Conservation (phyloP, 2,888 invertebrate genomes). For the Melanotus villosus region DNA sequence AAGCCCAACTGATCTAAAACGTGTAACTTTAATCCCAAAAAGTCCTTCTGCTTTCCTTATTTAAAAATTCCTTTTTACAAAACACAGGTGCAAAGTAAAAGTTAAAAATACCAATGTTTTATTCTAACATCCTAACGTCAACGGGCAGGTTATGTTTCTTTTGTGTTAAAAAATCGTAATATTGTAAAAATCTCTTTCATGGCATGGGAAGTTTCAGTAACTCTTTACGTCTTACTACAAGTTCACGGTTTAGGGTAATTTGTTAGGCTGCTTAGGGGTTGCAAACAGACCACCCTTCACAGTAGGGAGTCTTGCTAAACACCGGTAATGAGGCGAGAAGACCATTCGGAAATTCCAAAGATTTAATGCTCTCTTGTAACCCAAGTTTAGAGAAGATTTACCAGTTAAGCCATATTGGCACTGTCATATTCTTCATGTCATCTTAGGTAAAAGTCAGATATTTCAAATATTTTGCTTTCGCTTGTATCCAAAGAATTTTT, state of each 20-base stretch:
- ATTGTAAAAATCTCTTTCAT: neutral
- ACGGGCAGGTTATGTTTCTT: too few relatives aligned
- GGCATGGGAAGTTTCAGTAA: conserved; percentile 26
- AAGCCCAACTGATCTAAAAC: too few relatives aligned
- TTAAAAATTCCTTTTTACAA: too few relatives aligned
- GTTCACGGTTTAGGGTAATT: conserved; percentile 57
- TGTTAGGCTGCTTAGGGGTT: conserved; percentile 56
- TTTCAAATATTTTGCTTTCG: neutral
- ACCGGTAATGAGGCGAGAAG: conserved; percentile 55
- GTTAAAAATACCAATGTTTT: too few relatives aligned
- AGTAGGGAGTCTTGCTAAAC: conserved; percentile 58
- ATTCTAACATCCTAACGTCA: too few relatives aligned
- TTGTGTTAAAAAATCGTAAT: too few relatives aligned
- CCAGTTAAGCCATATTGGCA: conserved; percentile 32
- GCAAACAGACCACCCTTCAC: conserved; percentile 64
- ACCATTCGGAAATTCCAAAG: conserved; percentile 50
- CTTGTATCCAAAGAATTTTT: too few relatives aligned
- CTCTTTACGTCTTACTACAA: conserved; percentile 29
- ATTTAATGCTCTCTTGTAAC: conserved; percentile 29
- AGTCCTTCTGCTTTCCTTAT: too few relatives aligned
- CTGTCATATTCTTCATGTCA: conserved; percentile 28
- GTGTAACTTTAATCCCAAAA: too few relatives aligned
- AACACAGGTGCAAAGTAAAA: too few relatives aligned
- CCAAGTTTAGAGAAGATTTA: conserved; percentile 33
- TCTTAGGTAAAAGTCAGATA: conserved; percentile 10